These are phyloP conservation scores for Notamacropus eugenii DNA, from an alignment of 2,797 vertebrate genomes.

Conservation along the genomic window DNA sequence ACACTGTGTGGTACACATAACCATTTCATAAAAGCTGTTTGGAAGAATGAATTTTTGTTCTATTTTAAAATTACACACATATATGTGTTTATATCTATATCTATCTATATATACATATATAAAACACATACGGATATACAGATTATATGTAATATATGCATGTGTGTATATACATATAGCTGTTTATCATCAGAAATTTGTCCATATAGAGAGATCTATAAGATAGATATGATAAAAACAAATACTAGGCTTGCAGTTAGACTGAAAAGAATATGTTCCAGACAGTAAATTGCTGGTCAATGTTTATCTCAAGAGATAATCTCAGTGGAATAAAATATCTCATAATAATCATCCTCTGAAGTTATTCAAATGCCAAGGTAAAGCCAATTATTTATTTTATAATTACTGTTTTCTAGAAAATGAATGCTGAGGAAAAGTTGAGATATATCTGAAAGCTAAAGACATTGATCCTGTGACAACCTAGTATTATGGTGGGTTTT, in stretches of 20 bases:
- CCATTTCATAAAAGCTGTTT: background rate
- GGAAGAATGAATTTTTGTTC: background rate
- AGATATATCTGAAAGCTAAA: constrained; percentile 64
- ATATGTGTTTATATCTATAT: too few relatives aligned
- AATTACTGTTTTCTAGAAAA: constrained; percentile 68
- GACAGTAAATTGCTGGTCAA: background rate
- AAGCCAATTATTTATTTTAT: constrained; percentile 74
- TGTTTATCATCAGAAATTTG: too few relatives aligned
- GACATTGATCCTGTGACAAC: constrained; percentile 41
- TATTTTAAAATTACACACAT: background rate
- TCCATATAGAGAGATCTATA: too few relatives aligned
- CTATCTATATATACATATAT: too few relatives aligned
- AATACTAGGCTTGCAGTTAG: background rate
- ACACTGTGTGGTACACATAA: background rate
- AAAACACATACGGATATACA: too few relatives aligned
- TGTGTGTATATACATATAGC: too few relatives aligned
- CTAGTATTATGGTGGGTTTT: constrained; percentile 33
- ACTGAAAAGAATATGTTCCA: background rate
- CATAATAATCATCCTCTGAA: constrained; percentile 57
- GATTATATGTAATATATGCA: too few relatives aligned
- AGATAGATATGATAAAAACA: background rate
- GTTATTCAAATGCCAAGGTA: constrained; percentile 52
- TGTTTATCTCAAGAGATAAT: constrained; percentile 39
- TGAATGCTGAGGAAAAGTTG: constrained; percentile 60
- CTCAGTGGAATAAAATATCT: constrained; percentile 65